These are phyloP conservation scores for Electrona antarctica DNA, from an alignment of 2,113 vertebrate genomes.

Conservation along the genomic window DNA sequence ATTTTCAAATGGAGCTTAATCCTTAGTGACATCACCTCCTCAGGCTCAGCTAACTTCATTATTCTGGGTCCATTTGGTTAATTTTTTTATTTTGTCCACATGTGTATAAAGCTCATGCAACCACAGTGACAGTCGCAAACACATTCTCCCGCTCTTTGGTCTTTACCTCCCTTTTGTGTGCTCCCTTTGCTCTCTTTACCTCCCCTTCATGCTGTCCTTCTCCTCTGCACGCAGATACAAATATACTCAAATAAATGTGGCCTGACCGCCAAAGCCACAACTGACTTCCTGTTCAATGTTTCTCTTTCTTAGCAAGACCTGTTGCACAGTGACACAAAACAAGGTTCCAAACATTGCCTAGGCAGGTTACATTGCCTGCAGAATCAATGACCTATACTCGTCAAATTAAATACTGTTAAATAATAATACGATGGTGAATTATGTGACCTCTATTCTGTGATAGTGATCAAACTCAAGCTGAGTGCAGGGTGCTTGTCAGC, in stretches of 20 bases:
- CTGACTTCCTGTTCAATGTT: constrained; percentile 80
- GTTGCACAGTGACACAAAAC: constrained; percentile 72
- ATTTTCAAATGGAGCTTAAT: not conserved
- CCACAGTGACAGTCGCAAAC: constrained; percentile 46
- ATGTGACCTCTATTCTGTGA: too few relatives aligned
- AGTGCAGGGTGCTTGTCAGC: constrained; percentile 20
- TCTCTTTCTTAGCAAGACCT: constrained; percentile 69
- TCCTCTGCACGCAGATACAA: constrained; percentile 70
- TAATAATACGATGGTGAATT: too few relatives aligned
- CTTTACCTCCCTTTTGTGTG: not conserved
- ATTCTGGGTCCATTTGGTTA: not conserved
- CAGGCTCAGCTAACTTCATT: not conserved
- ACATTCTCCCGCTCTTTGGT: constrained; percentile 35
- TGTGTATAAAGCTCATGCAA: constrained; percentile 14
- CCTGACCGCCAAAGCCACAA: constrained; percentile 78
- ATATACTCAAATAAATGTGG: constrained; percentile 71
- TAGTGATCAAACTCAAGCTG: too few relatives aligned
- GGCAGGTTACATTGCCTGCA: not conserved
- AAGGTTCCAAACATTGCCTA: constrained; percentile 50
- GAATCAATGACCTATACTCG: not conserved
- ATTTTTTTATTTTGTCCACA: too few relatives aligned
- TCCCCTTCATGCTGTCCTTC: constrained; percentile 26
- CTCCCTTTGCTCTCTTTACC: constrained; percentile 42
- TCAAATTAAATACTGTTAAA: not conserved
- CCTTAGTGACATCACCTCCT: not conserved